Evolutionary conservation across 2,797 vertebrate genomes (phyloP).

Genomic region (Cyclura pinguis): DNA sequence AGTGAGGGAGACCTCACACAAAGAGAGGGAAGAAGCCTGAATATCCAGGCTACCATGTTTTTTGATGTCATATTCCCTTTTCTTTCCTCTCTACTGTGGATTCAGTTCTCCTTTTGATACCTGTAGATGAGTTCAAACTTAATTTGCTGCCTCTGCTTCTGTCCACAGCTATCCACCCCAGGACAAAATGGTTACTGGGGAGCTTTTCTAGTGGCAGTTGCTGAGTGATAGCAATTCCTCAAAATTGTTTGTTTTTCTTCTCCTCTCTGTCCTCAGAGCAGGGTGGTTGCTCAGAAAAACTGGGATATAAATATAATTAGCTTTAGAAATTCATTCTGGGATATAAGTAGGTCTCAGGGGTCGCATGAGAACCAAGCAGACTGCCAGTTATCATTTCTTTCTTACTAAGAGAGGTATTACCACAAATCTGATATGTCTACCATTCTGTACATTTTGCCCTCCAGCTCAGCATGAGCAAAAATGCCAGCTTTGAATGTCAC

Average conservation of each 20-base stretch:
- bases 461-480: not conserved
- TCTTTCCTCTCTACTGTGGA: not conserved
- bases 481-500: not conserved
- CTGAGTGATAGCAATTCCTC: not conserved
- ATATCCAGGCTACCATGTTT: not conserved
- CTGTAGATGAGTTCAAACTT: not conserved
- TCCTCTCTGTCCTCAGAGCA: not conserved
- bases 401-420: not conserved
- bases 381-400: not conserved
- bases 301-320: not conserved
- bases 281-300: not conserved
- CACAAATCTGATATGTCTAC: not conserved
- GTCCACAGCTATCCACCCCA: not conserved
- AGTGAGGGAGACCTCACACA: not conserved
- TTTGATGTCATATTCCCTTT: not conserved
- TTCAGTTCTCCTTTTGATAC: not conserved
- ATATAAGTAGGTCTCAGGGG: no score
- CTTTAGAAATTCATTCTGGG: not conserved
- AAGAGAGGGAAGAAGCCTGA: no score
- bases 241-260: not conserved
- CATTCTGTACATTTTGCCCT: not conserved
- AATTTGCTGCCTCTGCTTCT: not conserved
- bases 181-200: not conserved
- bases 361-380: no score
- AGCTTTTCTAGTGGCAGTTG: not conserved